Conservation (phyloP, 2,113 vertebrate species). For the Sceloporus undulatus region DNA sequence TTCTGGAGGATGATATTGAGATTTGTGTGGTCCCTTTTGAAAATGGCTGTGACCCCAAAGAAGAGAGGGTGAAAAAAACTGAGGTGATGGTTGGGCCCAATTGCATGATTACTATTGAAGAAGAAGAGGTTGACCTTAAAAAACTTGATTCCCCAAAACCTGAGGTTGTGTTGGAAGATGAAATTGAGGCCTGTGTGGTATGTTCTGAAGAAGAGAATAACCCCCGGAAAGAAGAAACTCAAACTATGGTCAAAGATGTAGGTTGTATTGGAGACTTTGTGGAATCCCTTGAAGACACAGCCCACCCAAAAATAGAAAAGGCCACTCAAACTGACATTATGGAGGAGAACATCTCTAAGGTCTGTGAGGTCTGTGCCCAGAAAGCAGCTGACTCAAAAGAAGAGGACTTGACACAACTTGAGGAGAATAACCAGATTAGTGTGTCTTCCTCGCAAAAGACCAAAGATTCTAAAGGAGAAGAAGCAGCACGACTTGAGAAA, state of each 20-base stretch:
- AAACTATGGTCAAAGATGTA: neutral
- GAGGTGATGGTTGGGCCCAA: constrained; percentile 6
- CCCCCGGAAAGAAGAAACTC: neutral
- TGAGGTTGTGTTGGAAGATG: neutral
- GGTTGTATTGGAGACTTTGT: neutral
- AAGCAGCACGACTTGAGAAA: neutral
- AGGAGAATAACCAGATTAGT: neutral
- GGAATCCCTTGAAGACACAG: neutral
- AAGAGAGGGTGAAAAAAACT: neutral
- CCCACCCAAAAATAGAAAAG: constrained; percentile 8
- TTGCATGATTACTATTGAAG: constrained; percentile 37
- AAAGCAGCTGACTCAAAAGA: neutral
- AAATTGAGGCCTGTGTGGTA: neutral
- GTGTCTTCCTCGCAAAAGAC: neutral
- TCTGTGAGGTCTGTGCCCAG: neutral
- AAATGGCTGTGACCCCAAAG: neutral
- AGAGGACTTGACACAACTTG: neutral
- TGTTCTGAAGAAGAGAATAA: neutral
- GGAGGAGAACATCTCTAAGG: neutral
- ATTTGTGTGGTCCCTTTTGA: constrained; percentile 29
- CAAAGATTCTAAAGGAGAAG: neutral
- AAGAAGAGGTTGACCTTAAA: constrained; percentile 1
- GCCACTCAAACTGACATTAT: constrained; percentile 26
- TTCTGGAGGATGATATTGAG: constrained; percentile 9
- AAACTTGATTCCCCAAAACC: neutral